Conservation (phyloP, 2,797 vertebrate species). For the Catamblyrhynchus diadema region DNA sequence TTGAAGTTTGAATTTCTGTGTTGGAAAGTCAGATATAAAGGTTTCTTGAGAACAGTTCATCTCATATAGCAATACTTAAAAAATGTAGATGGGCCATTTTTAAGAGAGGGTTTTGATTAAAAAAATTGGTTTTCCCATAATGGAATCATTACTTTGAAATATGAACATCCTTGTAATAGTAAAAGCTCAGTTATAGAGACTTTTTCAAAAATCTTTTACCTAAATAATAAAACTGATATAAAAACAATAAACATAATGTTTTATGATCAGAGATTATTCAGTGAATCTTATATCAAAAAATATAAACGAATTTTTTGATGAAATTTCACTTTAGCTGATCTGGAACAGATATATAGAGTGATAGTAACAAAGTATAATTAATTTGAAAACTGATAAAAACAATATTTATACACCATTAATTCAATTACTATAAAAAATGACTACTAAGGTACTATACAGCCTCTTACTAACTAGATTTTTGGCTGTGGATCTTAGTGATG, state of each 20-base stretch:
- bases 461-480: neutral
- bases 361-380: neutral
- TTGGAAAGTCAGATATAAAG: neutral
- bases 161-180: neutral
- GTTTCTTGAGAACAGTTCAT: neutral
- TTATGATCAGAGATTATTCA: neutral
- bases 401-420: neutral
- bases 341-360: neutral
- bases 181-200: neutral
- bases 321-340: neutral
- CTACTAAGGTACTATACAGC: neutral
- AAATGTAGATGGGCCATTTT: neutral
- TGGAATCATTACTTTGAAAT: neutral
- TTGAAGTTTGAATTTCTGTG: neutral
- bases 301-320: neutral
- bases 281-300: neutral
- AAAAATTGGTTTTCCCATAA: neutral
- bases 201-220: neutral
- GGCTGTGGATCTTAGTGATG: neutral
- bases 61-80: neutral
- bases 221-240: neutral
- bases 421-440: neutral
- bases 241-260: neutral
- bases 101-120: accelerated
- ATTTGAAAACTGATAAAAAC: neutral